Percentiles rank a stretch among this genome's conserved stretches.
These are phyloP conservation scores for Aythya baeri DNA, from an alignment of 2,113 vertebrate species.

Conservation along the genomic window DNA sequence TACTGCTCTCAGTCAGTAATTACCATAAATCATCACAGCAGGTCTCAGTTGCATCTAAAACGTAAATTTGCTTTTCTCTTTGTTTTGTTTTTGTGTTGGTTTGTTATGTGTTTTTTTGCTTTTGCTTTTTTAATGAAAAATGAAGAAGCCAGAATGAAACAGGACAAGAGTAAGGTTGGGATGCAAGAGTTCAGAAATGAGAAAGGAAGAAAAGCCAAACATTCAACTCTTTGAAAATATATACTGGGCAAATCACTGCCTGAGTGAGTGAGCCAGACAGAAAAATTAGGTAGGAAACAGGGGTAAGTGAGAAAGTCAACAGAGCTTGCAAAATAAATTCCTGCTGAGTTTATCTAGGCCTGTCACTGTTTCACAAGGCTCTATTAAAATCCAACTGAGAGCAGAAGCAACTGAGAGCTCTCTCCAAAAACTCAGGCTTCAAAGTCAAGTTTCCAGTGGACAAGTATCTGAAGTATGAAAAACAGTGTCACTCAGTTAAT, in stretches of 20 bases:
- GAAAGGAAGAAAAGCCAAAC: not conserved
- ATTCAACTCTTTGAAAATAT: not conserved
- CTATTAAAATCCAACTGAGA: conserved; percentile 35
- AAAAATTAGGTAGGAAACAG: not conserved
- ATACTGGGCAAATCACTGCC: not conserved
- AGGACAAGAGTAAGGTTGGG: not conserved
- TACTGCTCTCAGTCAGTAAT: not conserved
- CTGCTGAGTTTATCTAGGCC: not conserved
- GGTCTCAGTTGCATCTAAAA: not conserved
- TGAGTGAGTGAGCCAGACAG: not conserved
- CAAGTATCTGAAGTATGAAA: not conserved
- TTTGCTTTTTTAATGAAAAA: not conserved
- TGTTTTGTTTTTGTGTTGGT: not conserved
- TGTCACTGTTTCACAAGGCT: not conserved
- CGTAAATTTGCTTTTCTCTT: not conserved
- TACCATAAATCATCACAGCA: not conserved
- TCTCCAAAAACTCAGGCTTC: not conserved
- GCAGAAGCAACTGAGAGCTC: not conserved
- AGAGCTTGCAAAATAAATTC: conserved; percentile 9
- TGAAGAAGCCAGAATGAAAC: not conserved
- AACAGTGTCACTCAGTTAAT: not conserved
- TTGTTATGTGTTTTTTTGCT: not conserved
- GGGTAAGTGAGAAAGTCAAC: not conserved
- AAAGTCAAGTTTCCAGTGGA: not conserved
- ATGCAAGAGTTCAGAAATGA: not conserved